Evolutionary conservation across 2,113 vertebrate species (phyloP).

Genomic region (Electrona antarctica): DNA sequence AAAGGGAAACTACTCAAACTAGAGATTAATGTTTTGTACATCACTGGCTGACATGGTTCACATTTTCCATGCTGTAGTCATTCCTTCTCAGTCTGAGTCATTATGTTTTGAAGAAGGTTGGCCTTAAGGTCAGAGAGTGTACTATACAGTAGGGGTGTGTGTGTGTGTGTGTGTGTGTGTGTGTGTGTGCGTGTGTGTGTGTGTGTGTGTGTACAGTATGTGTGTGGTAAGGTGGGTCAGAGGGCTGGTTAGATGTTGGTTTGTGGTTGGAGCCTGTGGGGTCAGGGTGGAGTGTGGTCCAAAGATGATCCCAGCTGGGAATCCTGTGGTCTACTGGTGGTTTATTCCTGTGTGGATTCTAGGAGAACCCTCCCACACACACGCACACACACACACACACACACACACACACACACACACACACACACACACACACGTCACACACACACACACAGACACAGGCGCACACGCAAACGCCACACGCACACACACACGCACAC

Average conservation of each 20-base stretch:
- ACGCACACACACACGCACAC: neutral
- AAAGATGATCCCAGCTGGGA: conserved; percentile 51
- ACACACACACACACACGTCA: neutral
- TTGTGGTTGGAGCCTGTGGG: conserved; percentile 56
- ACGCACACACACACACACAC: conserved; percentile 8
- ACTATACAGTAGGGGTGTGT: conserved; percentile 7
- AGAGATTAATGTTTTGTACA: conserved; percentile 3
- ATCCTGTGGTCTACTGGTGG: conserved; percentile 55
- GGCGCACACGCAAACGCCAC: neutral
- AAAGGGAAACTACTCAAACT: neutral
- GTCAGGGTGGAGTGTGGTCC: conserved; percentile 61
- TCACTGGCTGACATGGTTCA: conserved; percentile 23
- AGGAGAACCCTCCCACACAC: conserved; percentile 33
- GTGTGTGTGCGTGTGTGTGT: neutral
- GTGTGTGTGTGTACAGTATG: conserved; percentile 3
- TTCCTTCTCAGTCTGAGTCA: conserved; percentile 5
- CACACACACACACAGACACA: neutral
- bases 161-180: neutral
- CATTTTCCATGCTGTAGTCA: conserved; percentile 25
- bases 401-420: conserved; percentile 24
- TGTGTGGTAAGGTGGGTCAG: conserved; percentile 33
- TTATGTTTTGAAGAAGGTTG: conserved; percentile 38
- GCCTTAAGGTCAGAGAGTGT: conserved; percentile 34
- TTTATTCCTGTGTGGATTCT: conserved; percentile 41
- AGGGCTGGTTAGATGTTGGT: conserved; percentile 38